Conservation (phyloP, 1,140 invertebrate genomes). For the Ceratina calcarata region DNA sequence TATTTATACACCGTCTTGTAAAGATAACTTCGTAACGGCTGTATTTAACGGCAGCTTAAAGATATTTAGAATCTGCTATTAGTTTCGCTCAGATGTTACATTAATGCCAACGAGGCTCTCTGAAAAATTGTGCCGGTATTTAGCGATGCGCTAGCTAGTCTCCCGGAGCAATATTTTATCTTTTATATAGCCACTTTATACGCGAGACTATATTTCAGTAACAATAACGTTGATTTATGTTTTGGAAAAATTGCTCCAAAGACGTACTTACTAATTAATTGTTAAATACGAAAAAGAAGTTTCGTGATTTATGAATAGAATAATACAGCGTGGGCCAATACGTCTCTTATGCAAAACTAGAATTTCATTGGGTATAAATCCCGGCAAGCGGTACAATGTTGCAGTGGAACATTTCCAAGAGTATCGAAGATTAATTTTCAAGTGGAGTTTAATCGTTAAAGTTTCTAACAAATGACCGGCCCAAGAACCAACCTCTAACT, state of each 20-base stretch:
- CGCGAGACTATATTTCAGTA: no score
- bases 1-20: slow-evolving; percentile 25
- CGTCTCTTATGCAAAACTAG: background rate
- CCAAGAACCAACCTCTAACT: background rate
- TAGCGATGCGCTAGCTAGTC: background rate
- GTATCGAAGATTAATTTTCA: slow-evolving; percentile 1
- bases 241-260: no score
- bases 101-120: background rate
- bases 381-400: background rate
- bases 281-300: background rate
- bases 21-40: slow-evolving; percentile 30
- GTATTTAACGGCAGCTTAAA: slow-evolving; percentile 29
- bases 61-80: slow-evolving; percentile 32
- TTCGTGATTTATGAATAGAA: background rate
- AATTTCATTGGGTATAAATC: background rate
- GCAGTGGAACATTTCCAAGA: slow-evolving; percentile 4
- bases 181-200: background rate
- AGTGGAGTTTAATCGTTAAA: slow-evolving; percentile 17
- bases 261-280: no score
- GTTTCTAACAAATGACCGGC: background rate
- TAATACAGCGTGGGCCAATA: background rate
- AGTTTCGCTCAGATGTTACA: background rate
- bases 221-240: no score
- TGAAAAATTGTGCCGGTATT: slow-evolving; percentile 11
- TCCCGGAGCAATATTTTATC: background rate